Percentiles rank a stretch among this genome's conserved stretches.
Evolutionary conservation across 2,113 vertebrate species (phyloP).

Genomic region (Cardinalis cardinalis): DNA sequence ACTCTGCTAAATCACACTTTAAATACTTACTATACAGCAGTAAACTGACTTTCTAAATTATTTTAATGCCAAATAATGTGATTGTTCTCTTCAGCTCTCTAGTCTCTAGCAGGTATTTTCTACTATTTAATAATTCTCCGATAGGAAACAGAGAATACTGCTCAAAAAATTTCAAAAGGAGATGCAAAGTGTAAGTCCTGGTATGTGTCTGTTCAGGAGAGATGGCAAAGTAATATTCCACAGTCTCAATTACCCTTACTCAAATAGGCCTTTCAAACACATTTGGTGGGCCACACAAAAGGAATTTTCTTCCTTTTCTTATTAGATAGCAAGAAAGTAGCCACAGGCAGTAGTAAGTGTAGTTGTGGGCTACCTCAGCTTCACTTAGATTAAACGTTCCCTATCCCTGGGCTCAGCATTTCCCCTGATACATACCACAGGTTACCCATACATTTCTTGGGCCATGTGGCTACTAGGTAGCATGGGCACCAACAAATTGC

Average conservation of each 20-base stretch:
- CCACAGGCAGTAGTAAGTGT: background rate
- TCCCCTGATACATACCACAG: background rate
- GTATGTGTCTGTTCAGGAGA: background rate
- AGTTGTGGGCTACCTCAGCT: background rate
- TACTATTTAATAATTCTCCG: background rate
- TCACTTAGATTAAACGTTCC: accelerated
- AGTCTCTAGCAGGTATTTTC: background rate
- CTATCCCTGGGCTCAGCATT: background rate
- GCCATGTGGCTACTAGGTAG: background rate
- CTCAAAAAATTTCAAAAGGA: background rate
- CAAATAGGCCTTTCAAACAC: background rate
- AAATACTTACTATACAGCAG: background rate
- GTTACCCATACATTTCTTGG: background rate
- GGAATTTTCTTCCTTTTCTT: background rate
- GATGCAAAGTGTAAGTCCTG: background rate
- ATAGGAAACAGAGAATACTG: background rate
- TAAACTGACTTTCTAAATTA: background rate
- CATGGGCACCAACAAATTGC: background rate
- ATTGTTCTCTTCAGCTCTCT: background rate
- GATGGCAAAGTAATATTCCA: background rate
- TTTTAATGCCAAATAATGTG: background rate
- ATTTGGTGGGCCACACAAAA: background rate
- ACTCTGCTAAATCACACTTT: background rate
- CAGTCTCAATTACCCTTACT: background rate
- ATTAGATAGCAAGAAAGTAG: background rate